Percentiles rank a stretch among this genome's conserved stretches.
These are phyloP conservation scores for Actinemys pallida DNA, from an alignment of 2,113 vertebrate genomes.

Conservation along the genomic window DNA sequence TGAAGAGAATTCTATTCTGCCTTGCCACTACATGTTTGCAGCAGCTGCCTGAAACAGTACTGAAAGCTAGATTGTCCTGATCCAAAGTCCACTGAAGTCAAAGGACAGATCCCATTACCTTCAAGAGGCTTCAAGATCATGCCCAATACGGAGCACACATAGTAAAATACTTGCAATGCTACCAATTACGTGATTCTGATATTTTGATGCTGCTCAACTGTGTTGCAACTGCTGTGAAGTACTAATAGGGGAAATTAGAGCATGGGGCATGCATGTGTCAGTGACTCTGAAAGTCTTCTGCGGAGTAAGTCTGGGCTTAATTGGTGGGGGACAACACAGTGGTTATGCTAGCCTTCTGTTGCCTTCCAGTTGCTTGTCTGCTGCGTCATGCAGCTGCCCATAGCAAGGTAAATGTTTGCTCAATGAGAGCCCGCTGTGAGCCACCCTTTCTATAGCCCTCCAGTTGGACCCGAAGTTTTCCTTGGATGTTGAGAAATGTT, in stretches of 20 bases:
- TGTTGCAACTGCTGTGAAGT: background rate
- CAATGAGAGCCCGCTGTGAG: background rate
- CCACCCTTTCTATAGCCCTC: background rate
- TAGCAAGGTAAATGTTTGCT: too few species aligned
- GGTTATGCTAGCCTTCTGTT: background rate
- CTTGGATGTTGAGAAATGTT: background rate
- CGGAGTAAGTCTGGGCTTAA: background rate
- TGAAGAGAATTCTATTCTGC: background rate
- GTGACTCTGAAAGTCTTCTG: background rate
- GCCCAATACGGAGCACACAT: background rate
- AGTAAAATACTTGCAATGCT: background rate
- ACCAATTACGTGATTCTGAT: background rate
- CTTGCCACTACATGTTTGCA: background rate
- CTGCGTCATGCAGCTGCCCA: too few species aligned
- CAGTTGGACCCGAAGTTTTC: background rate
- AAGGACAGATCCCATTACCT: background rate
- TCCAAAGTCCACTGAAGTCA: background rate
- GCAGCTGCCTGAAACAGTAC: background rate
- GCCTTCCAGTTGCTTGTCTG: too few species aligned
- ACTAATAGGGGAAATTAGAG: background rate
- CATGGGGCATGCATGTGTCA: background rate
- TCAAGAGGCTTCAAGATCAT: background rate
- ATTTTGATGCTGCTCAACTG: background rate
- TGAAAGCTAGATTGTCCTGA: background rate
- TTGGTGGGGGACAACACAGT: background rate